Percentiles rank a stretch among this genome's conserved stretches.
Conservation (phyloP, 1,140 invertebrate genomes). For the Chironomus tepperi region DNA sequence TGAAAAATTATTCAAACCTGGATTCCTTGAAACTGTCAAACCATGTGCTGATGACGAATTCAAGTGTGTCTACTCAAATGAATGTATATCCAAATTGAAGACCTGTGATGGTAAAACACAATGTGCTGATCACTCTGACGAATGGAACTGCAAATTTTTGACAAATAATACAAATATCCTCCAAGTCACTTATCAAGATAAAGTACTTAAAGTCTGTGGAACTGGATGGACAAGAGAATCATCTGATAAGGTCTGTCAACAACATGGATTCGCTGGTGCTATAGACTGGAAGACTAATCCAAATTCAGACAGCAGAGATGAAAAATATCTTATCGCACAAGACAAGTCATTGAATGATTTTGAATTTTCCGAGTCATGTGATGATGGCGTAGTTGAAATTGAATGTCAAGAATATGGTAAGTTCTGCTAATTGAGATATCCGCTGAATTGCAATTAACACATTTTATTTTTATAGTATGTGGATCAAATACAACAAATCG, state of each 20-base stretch:
- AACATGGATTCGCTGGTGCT: conserved; percentile 43
- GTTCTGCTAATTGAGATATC: conserved; percentile 26
- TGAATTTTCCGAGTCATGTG: conserved; percentile 38
- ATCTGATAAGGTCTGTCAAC: conserved; percentile 45
- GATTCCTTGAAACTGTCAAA: neutral
- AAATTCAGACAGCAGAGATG: conserved; percentile 28
- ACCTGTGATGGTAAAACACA: conserved; percentile 52
- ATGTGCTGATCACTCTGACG: conserved; percentile 55
- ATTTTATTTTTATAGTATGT: conserved; percentile 36
- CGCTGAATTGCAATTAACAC: conserved; percentile 25
- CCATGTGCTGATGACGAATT: conserved; percentile 41
- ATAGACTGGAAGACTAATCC: conserved; percentile 35
- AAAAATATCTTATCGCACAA: conserved; percentile 33
- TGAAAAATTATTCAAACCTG: neutral
- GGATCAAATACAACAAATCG: conserved; percentile 37
- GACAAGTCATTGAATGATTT: conserved; percentile 38
- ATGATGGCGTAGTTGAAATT: conserved; percentile 42
- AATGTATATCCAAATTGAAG: conserved; percentile 46
- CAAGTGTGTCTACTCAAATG: conserved; percentile 49
- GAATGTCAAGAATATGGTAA: conserved; percentile 48
- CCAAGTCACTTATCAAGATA: conserved; percentile 14
- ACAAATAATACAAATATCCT: conserved; percentile 27
- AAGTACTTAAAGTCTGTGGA: conserved; percentile 39
- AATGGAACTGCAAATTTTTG: conserved; percentile 47
- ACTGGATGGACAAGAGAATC: conserved; percentile 45